Base-by-base conservation (phyloP, 2,797 vertebrate genomes). In the Chaunax sp. region DNA sequence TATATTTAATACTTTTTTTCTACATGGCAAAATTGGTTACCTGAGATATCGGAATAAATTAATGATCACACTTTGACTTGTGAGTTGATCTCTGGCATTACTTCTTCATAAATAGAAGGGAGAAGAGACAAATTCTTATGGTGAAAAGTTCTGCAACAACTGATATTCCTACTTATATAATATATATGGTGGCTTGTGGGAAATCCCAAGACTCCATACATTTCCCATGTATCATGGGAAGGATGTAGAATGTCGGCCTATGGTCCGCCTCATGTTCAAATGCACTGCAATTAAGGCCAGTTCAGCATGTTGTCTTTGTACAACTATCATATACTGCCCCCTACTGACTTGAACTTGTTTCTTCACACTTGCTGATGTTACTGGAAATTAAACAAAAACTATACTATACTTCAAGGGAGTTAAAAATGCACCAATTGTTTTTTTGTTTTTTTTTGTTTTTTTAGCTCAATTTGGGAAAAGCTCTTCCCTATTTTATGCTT, bases 301-400 rank as follows among this genome's bases (percentile, higher is more conserved):
- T 22, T 35, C 13, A 33, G 13, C 25, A 4, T 41, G n/a, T 54
- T 10, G 43, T 12, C 15, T 20, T 1, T 40, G 10, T 6, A 23
- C 2, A 11, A 19, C 49, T 67, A 57, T 72, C 10, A 19, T 45
- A 23, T 45, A 25, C 72, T 47, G 78, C 77, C 70, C 72, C 57
- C 84, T 85, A n/a, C 41, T 78, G 86, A 2, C n/a, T 23, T 6
- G 8, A 22, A 16, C 13, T 19, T 18, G 33, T 11, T 35, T 8
- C 33, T 35, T 11, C 33, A 35, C 33, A 35, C 33, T 35, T 35
- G n/a, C n/a, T n/a, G 7, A 11, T 10, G 33, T 35, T 11, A 11
- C 6, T 35, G 7, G 33, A 10, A 9, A 35, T 35, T 35, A 9
- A 35, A 35, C 33, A 30, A 5, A 30, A 9, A 6, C 28, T 35